Evolutionary conservation across 2,113 vertebrate species (phyloP).

Genomic region (Canis aureus): DNA sequence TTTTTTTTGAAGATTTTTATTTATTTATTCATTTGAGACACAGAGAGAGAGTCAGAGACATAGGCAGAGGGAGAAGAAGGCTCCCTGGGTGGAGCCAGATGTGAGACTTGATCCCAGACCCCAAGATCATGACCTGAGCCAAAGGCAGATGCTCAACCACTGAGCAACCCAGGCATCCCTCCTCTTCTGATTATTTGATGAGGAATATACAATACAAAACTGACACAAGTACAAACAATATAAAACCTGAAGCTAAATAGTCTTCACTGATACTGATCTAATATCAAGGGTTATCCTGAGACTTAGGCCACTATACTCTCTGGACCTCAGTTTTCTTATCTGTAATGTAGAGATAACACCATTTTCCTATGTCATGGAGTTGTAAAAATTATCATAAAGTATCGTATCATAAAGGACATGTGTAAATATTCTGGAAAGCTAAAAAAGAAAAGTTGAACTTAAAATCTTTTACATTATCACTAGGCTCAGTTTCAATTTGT

Average conservation of each 20-base stretch:
- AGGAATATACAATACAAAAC: not conserved
- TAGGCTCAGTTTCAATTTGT: not conserved
- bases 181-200: not conserved
- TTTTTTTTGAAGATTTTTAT: too few relatives aligned
- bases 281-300: not conserved
- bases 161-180: too few relatives aligned
- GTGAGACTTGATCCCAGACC: too few relatives aligned
- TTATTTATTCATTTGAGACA: too few relatives aligned
- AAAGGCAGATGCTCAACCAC: too few relatives aligned
- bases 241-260: not conserved
- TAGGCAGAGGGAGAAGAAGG: too few relatives aligned
- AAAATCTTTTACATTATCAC: not conserved
- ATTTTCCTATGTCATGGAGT: not conserved
- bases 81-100: too few relatives aligned
- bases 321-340: not conserved
- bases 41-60: too few relatives aligned
- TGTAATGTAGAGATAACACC: not conserved
- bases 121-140: too few relatives aligned
- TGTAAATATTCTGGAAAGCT: not conserved
- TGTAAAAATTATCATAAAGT: not conserved
- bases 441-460: not conserved
- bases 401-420: not conserved
- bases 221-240: not conserved
- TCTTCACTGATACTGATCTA: not conserved
- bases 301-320: not conserved